Evolutionary conservation across 2,113 vertebrate genomes (phyloP).

Genomic region (Columbina picui): DNA sequence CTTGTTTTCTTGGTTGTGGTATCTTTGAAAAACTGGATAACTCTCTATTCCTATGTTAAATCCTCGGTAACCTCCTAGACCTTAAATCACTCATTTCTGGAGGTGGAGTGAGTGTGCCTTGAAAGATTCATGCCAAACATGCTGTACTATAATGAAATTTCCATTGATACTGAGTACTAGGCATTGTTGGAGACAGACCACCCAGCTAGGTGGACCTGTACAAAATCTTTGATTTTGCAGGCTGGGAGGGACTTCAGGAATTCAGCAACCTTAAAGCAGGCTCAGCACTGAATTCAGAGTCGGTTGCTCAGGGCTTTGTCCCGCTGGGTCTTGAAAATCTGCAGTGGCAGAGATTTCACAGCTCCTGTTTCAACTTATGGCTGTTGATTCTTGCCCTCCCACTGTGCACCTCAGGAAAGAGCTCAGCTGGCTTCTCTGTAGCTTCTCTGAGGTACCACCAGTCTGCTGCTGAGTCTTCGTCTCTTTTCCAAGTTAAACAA

Average conservation of each 20-base stretch:
- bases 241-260: not conserved
- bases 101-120: not conserved
- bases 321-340: not conserved
- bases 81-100: not conserved
- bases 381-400: not conserved
- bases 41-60: not conserved
- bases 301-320: not conserved
- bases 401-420: not conserved
- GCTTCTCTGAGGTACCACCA: not conserved
- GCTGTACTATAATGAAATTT: not conserved
- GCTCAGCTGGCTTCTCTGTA: not conserved
- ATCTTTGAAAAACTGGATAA: not conserved
- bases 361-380: not conserved
- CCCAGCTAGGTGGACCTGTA: not conserved
- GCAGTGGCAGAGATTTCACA: not conserved
- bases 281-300: not conserved
- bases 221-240: not conserved
- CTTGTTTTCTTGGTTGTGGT: not conserved
- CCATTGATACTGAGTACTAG: not conserved
- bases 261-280: not conserved
- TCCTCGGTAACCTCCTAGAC: not conserved
- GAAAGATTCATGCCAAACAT: not conserved
- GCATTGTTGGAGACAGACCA: not conserved
- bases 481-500: not conserved
- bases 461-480: not conserved